Conservation (phyloP, 2,113 vertebrate genomes). For the Pantherophis guttatus region DNA sequence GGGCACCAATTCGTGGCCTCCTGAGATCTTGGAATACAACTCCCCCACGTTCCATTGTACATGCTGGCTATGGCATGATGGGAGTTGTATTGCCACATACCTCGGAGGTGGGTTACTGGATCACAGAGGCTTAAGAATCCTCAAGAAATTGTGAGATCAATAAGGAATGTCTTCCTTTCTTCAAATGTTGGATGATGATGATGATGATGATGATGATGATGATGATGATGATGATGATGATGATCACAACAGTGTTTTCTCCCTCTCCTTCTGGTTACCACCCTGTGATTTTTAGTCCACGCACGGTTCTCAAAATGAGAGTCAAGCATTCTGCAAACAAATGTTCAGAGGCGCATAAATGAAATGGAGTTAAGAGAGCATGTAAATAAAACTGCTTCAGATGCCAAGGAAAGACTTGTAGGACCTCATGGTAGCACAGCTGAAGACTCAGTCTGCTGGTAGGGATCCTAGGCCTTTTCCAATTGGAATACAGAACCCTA, state of each 20-base stretch:
- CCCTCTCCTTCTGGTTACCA: background rate
- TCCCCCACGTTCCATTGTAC: background rate
- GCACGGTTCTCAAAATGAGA: background rate
- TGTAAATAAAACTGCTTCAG: background rate
- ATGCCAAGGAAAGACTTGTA: background rate
- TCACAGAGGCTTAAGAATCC: background rate
- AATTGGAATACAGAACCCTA: background rate
- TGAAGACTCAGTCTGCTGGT: background rate
- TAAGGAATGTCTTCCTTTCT: background rate
- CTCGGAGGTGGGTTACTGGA: background rate
- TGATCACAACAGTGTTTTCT: background rate
- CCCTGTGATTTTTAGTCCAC: background rate
- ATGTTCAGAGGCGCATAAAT: background rate
- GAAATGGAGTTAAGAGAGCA: background rate
- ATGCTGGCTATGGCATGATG: background rate
- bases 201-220: background rate
- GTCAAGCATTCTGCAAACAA: background rate
- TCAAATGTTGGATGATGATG: background rate
- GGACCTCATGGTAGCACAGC: background rate
- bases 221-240: background rate
- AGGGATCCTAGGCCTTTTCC: background rate
- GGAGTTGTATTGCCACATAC: background rate
- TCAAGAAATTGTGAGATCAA: background rate
- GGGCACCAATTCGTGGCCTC: background rate
- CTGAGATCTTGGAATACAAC: background rate